phyloP scores from a whole-genome alignment of 2,888 invertebrate genomes.

The Flexamia atlantica region DNA sequence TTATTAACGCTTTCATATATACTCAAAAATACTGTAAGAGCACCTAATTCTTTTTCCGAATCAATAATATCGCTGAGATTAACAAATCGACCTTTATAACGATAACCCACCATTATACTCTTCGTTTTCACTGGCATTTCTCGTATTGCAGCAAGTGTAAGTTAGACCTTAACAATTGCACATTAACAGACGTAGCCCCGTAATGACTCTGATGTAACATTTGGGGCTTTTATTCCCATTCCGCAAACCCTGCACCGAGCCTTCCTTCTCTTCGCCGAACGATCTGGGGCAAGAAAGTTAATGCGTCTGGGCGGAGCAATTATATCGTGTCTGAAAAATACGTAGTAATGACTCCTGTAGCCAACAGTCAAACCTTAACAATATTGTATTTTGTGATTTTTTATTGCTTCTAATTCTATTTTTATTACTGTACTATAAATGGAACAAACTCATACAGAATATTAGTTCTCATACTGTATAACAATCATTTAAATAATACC shows the following conservation, averaged over 20 bases:
- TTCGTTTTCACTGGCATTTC: not conserved
- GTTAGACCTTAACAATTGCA: not conserved
- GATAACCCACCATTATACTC: not conserved
- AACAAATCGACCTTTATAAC: no score
- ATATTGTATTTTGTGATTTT: no score
- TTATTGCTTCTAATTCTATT: no score
- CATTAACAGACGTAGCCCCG: not conserved
- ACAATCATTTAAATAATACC: no score
- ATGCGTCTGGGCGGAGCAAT: not conserved
- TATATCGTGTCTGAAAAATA: not conserved
- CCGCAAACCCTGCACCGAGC: not conserved
- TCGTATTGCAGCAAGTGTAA: constrained; percentile 5
- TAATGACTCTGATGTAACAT: constrained; percentile 9
- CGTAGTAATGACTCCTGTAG: not conserved
- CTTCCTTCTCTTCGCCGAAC: not conserved
- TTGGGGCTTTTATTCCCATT: not conserved
- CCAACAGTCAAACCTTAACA: no score
- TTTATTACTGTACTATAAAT: no score
- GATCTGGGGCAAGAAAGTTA: not conserved
- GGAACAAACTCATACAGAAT: no score
- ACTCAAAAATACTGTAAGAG: no score
- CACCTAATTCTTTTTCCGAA: no score
- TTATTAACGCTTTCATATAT: no score
- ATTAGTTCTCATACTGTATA: no score
- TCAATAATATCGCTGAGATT: no score